phyloP scores from a whole-genome alignment of 2,888 invertebrate species.

The Baronia brevicornis region DNA sequence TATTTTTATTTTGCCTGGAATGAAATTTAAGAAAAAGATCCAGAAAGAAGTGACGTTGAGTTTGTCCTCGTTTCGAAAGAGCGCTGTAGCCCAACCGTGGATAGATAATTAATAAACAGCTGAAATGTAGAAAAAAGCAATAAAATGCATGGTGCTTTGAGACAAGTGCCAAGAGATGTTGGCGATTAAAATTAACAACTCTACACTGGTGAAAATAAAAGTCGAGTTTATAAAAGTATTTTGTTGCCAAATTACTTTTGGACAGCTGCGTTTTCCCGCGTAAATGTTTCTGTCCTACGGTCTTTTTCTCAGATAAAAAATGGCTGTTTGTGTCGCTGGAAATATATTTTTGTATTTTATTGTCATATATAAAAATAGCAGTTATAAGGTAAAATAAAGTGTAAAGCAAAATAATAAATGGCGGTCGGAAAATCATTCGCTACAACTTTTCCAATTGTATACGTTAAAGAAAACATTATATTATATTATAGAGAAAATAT shows the following conservation, averaged over 20 bases:
- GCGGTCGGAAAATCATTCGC: too few relatives aligned
- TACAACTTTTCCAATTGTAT: too few relatives aligned
- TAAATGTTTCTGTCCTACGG: constrained; percentile 14
- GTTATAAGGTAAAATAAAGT: too few relatives aligned
- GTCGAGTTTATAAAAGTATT: constrained; percentile 54
- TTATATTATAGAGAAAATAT: too few relatives aligned
- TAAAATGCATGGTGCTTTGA: constrained; percentile 62
- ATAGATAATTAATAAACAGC: constrained; percentile 57
- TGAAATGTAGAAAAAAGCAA: constrained; percentile 52
- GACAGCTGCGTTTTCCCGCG: constrained; percentile 48
- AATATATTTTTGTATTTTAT: too few relatives aligned
- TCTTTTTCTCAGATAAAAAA: constrained; percentile 22
- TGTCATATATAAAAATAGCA: too few relatives aligned
- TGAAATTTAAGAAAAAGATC: constrained; percentile 6
- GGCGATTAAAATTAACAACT: constrained; percentile 66
- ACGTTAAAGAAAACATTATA: too few relatives aligned
- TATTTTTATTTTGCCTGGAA: too few relatives aligned
- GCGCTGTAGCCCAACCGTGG: constrained; percentile 23
- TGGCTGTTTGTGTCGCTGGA: too few relatives aligned
- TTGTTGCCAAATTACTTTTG: constrained; percentile 58
- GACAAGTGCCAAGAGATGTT: constrained; percentile 66
- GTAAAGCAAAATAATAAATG: too few relatives aligned
- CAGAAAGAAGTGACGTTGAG: constrained; percentile 18
- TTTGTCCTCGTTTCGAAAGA: constrained; percentile 28
- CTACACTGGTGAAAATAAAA: constrained; percentile 53